A percentile compares a stretch with the other conserved stretches of the same genome.
Evolutionary conservation across 1,140 invertebrate species (phyloP).

Genomic region (Neuroterus valhalla): DNA sequence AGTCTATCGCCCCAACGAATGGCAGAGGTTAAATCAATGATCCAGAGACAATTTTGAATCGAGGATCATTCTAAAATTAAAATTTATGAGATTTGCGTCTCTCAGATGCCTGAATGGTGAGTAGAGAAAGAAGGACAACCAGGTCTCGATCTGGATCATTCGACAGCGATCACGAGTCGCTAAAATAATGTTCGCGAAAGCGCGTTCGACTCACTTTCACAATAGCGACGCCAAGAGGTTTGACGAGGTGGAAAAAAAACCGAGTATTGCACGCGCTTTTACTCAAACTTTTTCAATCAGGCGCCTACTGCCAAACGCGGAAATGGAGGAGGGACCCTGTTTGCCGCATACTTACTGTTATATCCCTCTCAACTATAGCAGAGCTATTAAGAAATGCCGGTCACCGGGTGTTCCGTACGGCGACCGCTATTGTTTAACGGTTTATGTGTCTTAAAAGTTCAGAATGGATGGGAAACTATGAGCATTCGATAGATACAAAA

Average conservation of each 20-base stretch:
- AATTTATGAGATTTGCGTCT: no score
- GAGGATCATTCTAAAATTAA: no score
- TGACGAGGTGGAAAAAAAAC: constrained; percentile 20
- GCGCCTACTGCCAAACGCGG: constrained; percentile 28
- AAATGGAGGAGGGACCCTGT: constrained; percentile 29
- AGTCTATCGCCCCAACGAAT: no score
- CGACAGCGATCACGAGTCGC: background rate
- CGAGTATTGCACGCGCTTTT: constrained; percentile 20
- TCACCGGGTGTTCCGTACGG: constrained; percentile 29
- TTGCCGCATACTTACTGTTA: constrained; percentile 27
- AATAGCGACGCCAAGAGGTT: constrained; percentile 24
- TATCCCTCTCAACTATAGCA: constrained; percentile 18
- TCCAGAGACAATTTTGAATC: no score
- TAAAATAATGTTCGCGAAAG: constrained; percentile 22
- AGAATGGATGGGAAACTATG: constrained; percentile 10
- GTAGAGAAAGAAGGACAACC: background rate
- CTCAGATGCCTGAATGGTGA: background rate
- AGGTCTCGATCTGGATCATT: constrained; percentile 4
- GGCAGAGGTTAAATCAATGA: no score
- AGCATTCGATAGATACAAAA: background rate
- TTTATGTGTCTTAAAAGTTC: constrained; percentile 19
- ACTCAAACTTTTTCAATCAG: constrained; percentile 24
- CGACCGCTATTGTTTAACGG: constrained; percentile 29
- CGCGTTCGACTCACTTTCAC: constrained; percentile 23
- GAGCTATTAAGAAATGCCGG: constrained; percentile 29